Conservation (phyloP, 2,888 invertebrate genomes). For the Eupithecia tripunctaria region DNA sequence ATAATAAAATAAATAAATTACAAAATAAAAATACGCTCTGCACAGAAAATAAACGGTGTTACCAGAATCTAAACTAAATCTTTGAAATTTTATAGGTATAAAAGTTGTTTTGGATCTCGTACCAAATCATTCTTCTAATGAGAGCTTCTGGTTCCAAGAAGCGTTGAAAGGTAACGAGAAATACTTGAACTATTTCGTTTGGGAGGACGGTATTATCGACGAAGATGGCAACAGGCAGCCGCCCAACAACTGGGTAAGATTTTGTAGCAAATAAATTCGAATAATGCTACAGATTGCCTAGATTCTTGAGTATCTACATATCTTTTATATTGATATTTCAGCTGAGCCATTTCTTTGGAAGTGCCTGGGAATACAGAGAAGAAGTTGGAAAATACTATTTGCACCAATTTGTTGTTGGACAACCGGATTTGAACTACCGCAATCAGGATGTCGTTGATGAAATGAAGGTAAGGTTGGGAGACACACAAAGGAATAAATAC, state of each 20-base stretch:
- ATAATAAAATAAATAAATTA: neutral
- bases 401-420: constrained; percentile 88
- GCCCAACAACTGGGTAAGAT: constrained; percentile 89
- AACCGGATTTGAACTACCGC: constrained; percentile 90
- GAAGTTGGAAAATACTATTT: constrained; percentile 88
- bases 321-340: constrained; percentile 46
- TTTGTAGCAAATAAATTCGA: constrained; percentile 12
- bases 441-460: constrained; percentile 86
- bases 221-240: constrained; percentile 79
- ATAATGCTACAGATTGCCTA: neutral
- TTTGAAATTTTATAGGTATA: constrained; percentile 63
- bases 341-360: constrained; percentile 86
- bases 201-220: constrained; percentile 85
- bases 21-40: neutral
- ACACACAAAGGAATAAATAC: no score
- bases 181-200: constrained; percentile 90
- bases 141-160: constrained; percentile 93
- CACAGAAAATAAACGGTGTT: neutral
- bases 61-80: constrained; percentile 22
- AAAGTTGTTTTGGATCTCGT: constrained; percentile 87
- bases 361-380: constrained; percentile 89
- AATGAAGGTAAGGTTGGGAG: constrained; percentile 69
- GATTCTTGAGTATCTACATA: neutral
- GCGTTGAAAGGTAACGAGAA: constrained; percentile 86
- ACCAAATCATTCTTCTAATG: constrained; percentile 90